Percentiles rank a stretch among this genome's conserved stretches.
Evolutionary conservation across 1,140 invertebrate genomes (phyloP).

Genomic region (Conopomorpha cramerella): DNA sequence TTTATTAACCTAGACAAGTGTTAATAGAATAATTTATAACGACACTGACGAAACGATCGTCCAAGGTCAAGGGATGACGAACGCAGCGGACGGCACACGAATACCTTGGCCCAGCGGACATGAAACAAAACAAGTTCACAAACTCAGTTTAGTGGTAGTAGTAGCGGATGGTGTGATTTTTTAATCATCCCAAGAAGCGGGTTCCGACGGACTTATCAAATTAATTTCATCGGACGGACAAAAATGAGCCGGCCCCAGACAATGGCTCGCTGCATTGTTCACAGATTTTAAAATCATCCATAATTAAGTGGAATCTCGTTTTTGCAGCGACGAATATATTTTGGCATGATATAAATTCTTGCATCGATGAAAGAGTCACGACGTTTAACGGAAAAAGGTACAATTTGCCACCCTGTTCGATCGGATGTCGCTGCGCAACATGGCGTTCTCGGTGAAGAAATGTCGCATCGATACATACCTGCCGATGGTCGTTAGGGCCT

Average conservation of each 20-base stretch:
- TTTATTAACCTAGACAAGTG: too few species aligned
- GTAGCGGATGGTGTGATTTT: too few species aligned
- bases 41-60: too few species aligned
- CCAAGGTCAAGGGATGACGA: too few species aligned
- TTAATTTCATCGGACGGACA: slow-evolving; percentile 39
- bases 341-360: slow-evolving; percentile 49
- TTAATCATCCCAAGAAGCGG: slow-evolving; percentile 7
- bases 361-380: slow-evolving; percentile 13
- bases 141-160: too few species aligned
- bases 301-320: slow-evolving; percentile 57
- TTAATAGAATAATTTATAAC: too few species aligned
- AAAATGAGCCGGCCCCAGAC: slow-evolving; percentile 29
- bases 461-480: slow-evolving; percentile 29
- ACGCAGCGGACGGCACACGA: too few species aligned
- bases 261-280: slow-evolving; percentile 55
- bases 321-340: slow-evolving; percentile 27
- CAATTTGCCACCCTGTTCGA: slow-evolving; percentile 42
- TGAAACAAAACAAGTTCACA: too few species aligned
- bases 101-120: too few species aligned
- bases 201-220: slow-evolving; percentile 49
- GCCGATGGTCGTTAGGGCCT: slow-evolving; percentile 25
- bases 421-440: slow-evolving; percentile 23
- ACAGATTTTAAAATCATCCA: slow-evolving; percentile 56
- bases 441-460: slow-evolving; percentile 17
- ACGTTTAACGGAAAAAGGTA: slow-evolving; percentile 40